Evolutionary conservation across 1,140 invertebrate species (phyloP).

Genomic region (Cepaea nemoralis): DNA sequence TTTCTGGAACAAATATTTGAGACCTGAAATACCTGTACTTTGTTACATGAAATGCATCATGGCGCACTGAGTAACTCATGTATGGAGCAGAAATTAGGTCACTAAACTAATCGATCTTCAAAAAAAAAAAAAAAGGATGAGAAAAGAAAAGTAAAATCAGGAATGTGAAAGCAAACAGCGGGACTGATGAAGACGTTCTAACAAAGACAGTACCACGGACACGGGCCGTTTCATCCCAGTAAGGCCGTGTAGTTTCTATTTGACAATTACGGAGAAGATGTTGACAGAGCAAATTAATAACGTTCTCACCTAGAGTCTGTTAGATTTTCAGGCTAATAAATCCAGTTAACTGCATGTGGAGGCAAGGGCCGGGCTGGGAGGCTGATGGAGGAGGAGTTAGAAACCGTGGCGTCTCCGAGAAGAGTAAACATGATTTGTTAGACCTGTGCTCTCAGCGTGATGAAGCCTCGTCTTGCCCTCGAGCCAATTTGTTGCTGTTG

Average conservation of each 20-base stretch:
- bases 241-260: neutral
- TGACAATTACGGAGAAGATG: conserved; percentile 2
- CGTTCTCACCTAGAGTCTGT: neutral
- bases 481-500: no score
- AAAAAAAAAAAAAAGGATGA: neutral
- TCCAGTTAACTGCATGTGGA: conserved; percentile 3
- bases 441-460: neutral
- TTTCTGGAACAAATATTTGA: no score
- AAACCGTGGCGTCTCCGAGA: neutral
- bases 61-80: no score
- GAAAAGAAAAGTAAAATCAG: neutral
- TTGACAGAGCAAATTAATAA: conserved; percentile 18
- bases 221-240: neutral
- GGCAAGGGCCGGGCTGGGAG: neutral
- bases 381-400: neutral
- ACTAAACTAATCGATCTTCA: neutral
- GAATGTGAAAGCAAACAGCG: neutral
- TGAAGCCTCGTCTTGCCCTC: no score
- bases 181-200: neutral
- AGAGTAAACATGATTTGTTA: neutral
- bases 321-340: conserved; percentile 3
- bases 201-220: neutral
- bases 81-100: neutral
- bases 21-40: no score
- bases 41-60: no score